Percentiles rank a stretch among this genome's conserved stretches.
Conservation (phyloP, 2,888 invertebrate species). For the Liopterus haemorrhoidalis region DNA sequence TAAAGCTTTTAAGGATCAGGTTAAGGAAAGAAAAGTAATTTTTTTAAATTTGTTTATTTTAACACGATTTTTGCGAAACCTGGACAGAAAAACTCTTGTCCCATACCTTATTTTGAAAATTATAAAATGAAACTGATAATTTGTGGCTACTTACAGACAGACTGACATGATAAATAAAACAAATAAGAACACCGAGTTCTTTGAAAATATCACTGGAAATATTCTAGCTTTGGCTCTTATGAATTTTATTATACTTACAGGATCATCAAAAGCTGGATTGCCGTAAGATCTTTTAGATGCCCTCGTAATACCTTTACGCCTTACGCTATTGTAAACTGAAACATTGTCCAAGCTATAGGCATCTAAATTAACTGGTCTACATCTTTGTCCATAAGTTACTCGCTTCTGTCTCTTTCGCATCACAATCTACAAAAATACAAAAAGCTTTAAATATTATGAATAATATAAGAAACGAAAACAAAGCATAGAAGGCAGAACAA, state of each 20-base stretch:
- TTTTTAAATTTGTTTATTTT: no score
- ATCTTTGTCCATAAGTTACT: constrained; percentile 77
- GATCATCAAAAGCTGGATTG: constrained; percentile 86
- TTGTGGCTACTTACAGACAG: no score
- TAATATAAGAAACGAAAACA: constrained; percentile 23
- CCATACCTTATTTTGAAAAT: no score
- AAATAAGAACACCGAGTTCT: neutral
- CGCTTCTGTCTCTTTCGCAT: constrained; percentile 77
- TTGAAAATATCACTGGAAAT: neutral
- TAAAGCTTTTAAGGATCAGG: no score
- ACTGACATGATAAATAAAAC: neutral
- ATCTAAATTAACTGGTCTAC: constrained; percentile 81
- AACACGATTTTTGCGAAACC: no score
- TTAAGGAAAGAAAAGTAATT: no score
- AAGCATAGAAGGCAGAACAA: constrained; percentile 21
- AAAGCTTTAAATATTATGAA: constrained; percentile 14
- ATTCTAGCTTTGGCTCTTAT: no score
- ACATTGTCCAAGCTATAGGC: constrained; percentile 87
- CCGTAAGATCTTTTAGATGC: constrained; percentile 83
- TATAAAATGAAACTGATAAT: no score
- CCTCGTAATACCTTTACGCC: constrained; percentile 67
- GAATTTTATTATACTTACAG: constrained; percentile 52
- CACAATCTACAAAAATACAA: constrained; percentile 54
- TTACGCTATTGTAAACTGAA: constrained; percentile 71
- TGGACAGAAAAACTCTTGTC: no score